Base-by-base conservation (phyloP, 2,797 vertebrate genomes). In the Squalus acanthias region DNA sequence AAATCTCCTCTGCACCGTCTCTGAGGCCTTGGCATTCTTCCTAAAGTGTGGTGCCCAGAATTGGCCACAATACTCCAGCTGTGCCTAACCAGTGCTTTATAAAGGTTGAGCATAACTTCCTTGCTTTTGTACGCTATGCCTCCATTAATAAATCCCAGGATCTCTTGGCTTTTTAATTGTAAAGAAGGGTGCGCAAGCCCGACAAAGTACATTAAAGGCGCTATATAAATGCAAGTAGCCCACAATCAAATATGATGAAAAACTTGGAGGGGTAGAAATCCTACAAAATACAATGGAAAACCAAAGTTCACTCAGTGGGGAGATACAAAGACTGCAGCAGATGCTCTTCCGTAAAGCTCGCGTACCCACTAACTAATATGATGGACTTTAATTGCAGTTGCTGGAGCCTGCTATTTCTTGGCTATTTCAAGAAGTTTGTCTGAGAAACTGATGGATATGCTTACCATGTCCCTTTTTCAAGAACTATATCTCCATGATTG, bases 351-450 rank as follows among this genome's bases (percentile, higher is more conserved):
- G 9, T 69, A 39, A 69, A 93, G 63, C 91, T 22, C 57, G 15
- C 26, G 10, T 63, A 60, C 15, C 39, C 65, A 69, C 20, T 39
- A 39, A 67, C 33, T 39, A n/a, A 67, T 67, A 67, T 93, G 17
- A 65, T 69, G 20, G 65, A 7, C 8, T 69, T 69, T 67, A 46
- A 93, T 93, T 67, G 65, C 91, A 69, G 65, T 39, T 3, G n/a
- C 63, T 69, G 63, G 63, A 93, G 91, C 65, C n/a, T 67, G 15
- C n/a, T 69, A 93, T 93, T 93, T 69, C 91, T 92, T 92, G 65
- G n/a, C n/a, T 24, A 46, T 93, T 69, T 67, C n/a, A 22, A 46
- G 65, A 93, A 6, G 3, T 69, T 69, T 93, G n/a, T 33, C 88
- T 46, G 63, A 50, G 46, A 10, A 93, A 22, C n/a, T 93, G 91